Evolutionary conservation across 2,113 vertebrate species (phyloP), one percentile per base, ranked within the genome.

Genomic region (Collichthys lucidus): DNA sequence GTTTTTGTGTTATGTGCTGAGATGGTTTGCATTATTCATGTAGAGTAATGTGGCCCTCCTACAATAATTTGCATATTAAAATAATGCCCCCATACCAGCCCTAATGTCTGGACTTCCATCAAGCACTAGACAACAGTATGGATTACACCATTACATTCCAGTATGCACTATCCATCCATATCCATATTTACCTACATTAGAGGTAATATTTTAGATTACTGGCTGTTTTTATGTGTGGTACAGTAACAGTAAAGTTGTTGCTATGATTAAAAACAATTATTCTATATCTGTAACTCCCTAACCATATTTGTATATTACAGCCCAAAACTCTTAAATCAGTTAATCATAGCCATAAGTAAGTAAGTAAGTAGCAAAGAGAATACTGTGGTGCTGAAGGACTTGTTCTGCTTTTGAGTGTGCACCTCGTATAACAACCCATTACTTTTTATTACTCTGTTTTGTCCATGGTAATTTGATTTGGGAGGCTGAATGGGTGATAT

Each of bases 391-490:
- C 75, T 83, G 35, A 85, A 83, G 31, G 86, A 92, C 74, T 84
- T 66, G 63, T 81, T 76, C 74, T 62, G 76, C 77, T 73, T 81
- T 63, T 40, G 80, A 90, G 83, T 83, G 77, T 86, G 82, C 66
- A 80, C 71, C 87, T 92, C 84, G 26, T 91, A 86, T 89, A 93
- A 90, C 89, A 88, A 90, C 55, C 84, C 86, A 81, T 91, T 93
- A 89, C 79, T 84, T 92, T 92, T 92, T 91, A 92, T 88, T 83
- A 89, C 89, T 91, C 75, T 85, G 80, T 92, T 91, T 91, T 92
- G 90, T 93, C 87, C 90, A 81, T 83, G 74, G 83, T 94, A 88
- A 93, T 93, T 91, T 85, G 88, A 91, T 93, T 90, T 84, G 80
- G 80, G 87, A 86, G 82, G 80, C 83, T 85, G 82, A 80, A 80